These are phyloP conservation scores for Okapia johnstoni DNA, from an alignment of 2,113 vertebrate genomes.

Conservation along the genomic window DNA sequence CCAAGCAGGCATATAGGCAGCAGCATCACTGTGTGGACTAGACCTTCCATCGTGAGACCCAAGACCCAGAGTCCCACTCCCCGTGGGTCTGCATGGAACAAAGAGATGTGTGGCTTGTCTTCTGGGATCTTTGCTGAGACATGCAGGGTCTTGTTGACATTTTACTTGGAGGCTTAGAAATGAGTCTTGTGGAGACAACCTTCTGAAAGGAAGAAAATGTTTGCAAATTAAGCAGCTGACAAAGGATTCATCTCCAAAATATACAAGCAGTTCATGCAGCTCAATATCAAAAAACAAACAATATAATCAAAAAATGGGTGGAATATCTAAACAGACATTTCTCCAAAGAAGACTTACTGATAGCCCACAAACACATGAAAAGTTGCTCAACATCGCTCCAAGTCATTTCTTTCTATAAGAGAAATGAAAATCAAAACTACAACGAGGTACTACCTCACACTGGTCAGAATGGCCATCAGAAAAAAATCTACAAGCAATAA, in stretches of 20 bases:
- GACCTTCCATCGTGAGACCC: rapidly evolving
- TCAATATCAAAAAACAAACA: background rate
- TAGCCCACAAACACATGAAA: background rate
- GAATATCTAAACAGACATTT: background rate
- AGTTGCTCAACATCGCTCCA: rapidly evolving
- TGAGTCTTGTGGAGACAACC: background rate
- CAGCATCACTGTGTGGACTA: rapidly evolving
- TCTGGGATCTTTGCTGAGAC: background rate
- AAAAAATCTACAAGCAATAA: background rate
- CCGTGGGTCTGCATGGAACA: rapidly evolving
- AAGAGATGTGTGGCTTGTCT: background rate
- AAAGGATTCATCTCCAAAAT: background rate
- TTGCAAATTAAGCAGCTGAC: background rate
- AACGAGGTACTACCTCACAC: background rate
- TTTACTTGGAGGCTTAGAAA: slow-evolving; percentile 21
- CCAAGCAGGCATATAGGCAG: too few relatives aligned
- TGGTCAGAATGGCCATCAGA: background rate
- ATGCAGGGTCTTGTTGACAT: background rate
- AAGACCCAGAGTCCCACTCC: background rate
- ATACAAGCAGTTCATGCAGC: background rate
- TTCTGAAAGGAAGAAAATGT: background rate
- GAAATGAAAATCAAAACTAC: background rate
- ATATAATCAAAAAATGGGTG: background rate
- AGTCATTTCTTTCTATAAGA: background rate
- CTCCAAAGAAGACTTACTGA: background rate